These are phyloP conservation scores for Rambutsinella grinnellia DNA, from an alignment of 2,888 invertebrate species.

Conservation along the genomic window DNA sequence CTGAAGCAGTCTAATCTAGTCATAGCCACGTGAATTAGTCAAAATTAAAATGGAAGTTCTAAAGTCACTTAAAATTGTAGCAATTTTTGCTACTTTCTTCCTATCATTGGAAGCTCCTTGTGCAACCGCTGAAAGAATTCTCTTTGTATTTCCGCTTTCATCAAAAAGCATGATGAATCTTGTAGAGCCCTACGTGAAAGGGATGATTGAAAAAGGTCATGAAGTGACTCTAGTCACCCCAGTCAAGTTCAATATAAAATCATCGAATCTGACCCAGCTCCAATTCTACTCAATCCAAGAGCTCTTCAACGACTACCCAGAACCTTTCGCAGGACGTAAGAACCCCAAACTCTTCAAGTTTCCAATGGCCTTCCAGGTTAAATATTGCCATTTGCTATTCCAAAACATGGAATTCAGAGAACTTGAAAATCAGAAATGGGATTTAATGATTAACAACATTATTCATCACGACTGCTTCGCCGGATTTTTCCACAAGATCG, in stretches of 20 bases:
- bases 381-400: conserved; percentile 40
- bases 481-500: conserved; percentile 64
- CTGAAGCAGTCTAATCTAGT: too few relatives aligned
- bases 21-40: too few relatives aligned
- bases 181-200: conserved; percentile 67
- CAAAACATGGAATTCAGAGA: conserved; percentile 36
- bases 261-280: conserved; percentile 63
- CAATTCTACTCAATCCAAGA: conserved; percentile 64
- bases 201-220: conserved; percentile 72
- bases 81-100: too few relatives aligned
- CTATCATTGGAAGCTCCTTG: background rate
- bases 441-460: conserved; percentile 66
- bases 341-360: conserved; percentile 13
- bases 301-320: conserved; percentile 19
- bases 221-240: conserved; percentile 73
- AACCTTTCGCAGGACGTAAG: conserved; percentile 39
- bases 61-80: too few relatives aligned
- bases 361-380: background rate
- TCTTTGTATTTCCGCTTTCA: conserved; percentile 17
- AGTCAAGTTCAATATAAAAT: conserved; percentile 67
- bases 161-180: conserved; percentile 69
- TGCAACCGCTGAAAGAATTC: background rate
- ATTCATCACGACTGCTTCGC: conserved; percentile 68
- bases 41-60: too few relatives aligned
- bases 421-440: conserved; percentile 58